Evolutionary conservation across 1,140 invertebrate species (phyloP), one percentile per base, ranked within the genome.

Genomic region (Drusus annulatus): DNA sequence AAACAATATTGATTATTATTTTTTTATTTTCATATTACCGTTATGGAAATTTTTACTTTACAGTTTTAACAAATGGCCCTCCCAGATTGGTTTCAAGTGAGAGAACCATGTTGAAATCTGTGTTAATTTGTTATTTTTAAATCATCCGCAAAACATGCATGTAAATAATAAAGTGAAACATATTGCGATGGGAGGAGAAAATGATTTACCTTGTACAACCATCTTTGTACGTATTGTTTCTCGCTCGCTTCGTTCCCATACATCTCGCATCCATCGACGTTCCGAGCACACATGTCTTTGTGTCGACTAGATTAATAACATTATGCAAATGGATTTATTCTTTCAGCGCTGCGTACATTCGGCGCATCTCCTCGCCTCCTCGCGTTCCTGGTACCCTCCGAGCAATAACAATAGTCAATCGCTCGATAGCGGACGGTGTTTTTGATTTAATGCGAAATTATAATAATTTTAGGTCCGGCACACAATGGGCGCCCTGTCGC

Each of bases 391-490:
- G 62, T 65, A 36, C 25, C 68, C 68, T 68, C 21, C 19, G 69
- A 78, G 80, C 81, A 82, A 82, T 82, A 78, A 82, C 81, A 82
- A 82, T 82, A 82, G 81, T 79, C 78, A 79, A 82, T 76, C 75
- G 76, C 68, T 78, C 76, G 76, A 78, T 78, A 63, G 60, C 62
- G 60, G 76, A 76, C 78, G 79, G 75, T 76, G 52, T 63, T 80
- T 80, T 83, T 83, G 81, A 83, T 83, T 83, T 83, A 83, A 83
- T 83, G 81, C 81, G 76, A 80, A 83, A 83, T 83, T 80, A 83
- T 83, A 80, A 83, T 83, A 83, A 82, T 82, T 82, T 79, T 75
- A 82, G 62, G 78, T 60, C 74, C 81, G 74, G 78, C 76, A 76
- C 69, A 82, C 81, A 82, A 82, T 82, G 81, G 81, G 71, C 71